Percentiles rank a stretch among this genome's conserved stretches.
These are phyloP conservation scores for Aphaenogaster ashmeadi DNA, from an alignment of 1,140 invertebrate genomes.

Conservation along the genomic window DNA sequence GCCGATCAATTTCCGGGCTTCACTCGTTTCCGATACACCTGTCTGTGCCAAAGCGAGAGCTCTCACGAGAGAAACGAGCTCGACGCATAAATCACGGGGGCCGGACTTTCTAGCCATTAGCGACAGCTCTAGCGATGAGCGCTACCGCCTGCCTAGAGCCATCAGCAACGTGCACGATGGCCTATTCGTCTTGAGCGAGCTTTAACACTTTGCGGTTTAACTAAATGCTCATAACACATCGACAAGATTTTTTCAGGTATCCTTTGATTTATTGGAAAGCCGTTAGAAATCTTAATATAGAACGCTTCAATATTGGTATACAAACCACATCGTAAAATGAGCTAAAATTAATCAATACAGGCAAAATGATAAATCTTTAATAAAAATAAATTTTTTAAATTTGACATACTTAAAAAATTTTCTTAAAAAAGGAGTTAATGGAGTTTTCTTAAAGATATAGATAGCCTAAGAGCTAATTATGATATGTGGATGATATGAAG, in stretches of 20 bases:
- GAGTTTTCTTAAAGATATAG: not conserved
- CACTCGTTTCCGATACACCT: conserved; percentile 41
- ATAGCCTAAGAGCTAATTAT: not conserved
- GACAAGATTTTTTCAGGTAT: conserved; percentile 11
- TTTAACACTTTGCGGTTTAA: conserved; percentile 22
- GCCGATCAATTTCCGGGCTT: conserved; percentile 35
- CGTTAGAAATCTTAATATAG: conserved; percentile 6
- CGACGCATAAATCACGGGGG: conserved; percentile 53
- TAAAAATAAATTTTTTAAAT: not conserved
- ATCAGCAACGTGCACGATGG: conserved; percentile 31
- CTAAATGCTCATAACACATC: conserved; percentile 17
- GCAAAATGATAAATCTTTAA: not conserved
- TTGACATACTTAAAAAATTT: not conserved
- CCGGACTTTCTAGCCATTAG: conserved; percentile 71
- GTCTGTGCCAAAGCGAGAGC: conserved; percentile 17
- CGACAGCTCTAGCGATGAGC: conserved; percentile 55
- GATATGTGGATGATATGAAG: not conserved
- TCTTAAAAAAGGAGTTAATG: not conserved
- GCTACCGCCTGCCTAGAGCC: conserved; percentile 42
- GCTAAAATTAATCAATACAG: not conserved
- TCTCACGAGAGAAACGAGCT: conserved; percentile 49
- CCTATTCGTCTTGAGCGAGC: conserved; percentile 9
- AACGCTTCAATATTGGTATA: not conserved
- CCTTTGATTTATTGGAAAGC: conserved; percentile 34
- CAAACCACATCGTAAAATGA: not conserved